Evolutionary conservation across 2,113 vertebrate species (phyloP).

Genomic region (Hippocampus zosterae): DNA sequence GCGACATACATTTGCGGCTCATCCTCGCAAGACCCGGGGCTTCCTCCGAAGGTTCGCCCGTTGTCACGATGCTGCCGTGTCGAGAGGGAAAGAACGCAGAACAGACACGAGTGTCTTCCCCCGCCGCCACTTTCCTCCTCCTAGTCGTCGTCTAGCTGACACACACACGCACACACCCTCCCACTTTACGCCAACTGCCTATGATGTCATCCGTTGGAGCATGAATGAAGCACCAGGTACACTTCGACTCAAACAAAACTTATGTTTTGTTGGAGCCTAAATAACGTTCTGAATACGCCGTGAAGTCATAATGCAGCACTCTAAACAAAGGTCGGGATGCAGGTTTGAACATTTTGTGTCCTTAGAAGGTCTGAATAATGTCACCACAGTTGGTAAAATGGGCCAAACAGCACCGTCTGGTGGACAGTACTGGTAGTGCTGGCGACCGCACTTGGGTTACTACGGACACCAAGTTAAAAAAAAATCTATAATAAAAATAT

Average conservation of each 20-base stretch:
- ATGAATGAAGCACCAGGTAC: neutral
- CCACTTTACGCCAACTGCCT: constrained; percentile 63
- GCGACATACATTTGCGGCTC: constrained; percentile 75
- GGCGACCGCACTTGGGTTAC: constrained; percentile 1
- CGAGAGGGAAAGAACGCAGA: constrained; percentile 1
- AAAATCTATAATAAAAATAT: neutral
- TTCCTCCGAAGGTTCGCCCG: neutral
- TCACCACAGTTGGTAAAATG: neutral
- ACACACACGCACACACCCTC: constrained; percentile 23
- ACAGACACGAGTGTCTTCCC: constrained; percentile 15
- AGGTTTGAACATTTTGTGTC: neutral
- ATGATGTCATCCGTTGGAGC: constrained; percentile 72
- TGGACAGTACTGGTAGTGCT: neutral
- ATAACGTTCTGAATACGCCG: neutral
- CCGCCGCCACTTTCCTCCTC: constrained; percentile 5
- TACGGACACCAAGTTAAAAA: neutral
- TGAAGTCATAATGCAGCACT: neutral
- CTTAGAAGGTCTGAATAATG: neutral
- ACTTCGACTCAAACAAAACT: constrained; percentile 14
- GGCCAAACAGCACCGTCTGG: neutral
- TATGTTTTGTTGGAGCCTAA: constrained; percentile 7
- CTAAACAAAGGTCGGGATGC: neutral
- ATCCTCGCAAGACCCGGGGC: constrained; percentile 50
- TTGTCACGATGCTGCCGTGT: constrained; percentile 12
- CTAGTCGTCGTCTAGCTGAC: constrained; percentile 31